Percentiles rank a stretch among this genome's conserved stretches.
Conservation (phyloP, 2,888 invertebrate genomes). For the Isoperla grammatica region DNA sequence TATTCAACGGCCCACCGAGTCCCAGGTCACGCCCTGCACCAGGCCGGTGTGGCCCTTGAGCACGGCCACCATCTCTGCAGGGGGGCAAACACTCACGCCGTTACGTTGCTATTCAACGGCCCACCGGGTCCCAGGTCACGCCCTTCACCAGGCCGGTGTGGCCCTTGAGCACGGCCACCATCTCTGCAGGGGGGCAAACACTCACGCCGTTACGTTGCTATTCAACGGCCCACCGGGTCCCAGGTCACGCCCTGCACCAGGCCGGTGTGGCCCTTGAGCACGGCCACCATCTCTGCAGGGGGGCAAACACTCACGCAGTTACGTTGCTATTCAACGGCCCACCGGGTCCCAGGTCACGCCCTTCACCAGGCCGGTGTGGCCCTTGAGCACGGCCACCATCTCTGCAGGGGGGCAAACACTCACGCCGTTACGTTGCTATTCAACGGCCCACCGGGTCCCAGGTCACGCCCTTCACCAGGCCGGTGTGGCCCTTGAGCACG, state of each 20-base stretch:
- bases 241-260: conserved; percentile 96
- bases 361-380: conserved; percentile 91
- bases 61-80: conserved; percentile 69
- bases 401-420: too few relatives aligned
- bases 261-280: conserved; percentile 85
- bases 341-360: conserved; percentile 99
- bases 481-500: conserved; percentile 83
- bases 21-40: conserved; percentile 98
- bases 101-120: too few relatives aligned
- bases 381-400: conserved; percentile 76
- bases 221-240: conserved; percentile 99
- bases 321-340: too few relatives aligned
- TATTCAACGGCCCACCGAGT: conserved; percentile 71
- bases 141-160: conserved; percentile 96
- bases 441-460: conserved; percentile 99
- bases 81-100: too few relatives aligned
- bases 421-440: too few relatives aligned
- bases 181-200: too few relatives aligned
- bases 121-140: conserved; percentile 97
- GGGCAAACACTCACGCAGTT: too few relatives aligned
- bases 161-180: conserved; percentile 77
- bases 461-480: conserved; percentile 93
- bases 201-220: too few relatives aligned
- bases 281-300: conserved; percentile 68
- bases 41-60: conserved; percentile 88